Evolutionary conservation across 92 coral and sea anemone genomes (phyloP).

Genomic region (Umimayanthus kanabou): DNA sequence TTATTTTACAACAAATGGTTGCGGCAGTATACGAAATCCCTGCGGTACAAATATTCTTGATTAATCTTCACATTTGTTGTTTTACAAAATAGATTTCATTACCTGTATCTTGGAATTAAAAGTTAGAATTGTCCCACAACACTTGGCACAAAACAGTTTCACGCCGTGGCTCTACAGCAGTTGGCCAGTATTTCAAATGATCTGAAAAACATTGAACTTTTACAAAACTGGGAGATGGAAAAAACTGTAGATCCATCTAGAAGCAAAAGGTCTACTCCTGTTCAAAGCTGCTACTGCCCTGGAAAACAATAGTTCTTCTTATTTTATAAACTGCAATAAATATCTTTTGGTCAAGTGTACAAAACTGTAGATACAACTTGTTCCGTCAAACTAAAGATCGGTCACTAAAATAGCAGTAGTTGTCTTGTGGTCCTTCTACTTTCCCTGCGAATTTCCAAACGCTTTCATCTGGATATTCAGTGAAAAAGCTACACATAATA

Average conservation of each 20-base stretch:
- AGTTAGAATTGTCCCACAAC: constrained; percentile 16
- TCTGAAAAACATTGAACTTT: too few species aligned
- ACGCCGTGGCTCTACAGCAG: background rate
- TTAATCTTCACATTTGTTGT: constrained; percentile 51
- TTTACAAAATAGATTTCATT: constrained; percentile 68
- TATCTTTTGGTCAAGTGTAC: constrained; percentile 22
- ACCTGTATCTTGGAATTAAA: constrained; percentile 34
- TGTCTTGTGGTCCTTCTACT: background rate
- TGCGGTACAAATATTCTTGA: constrained; percentile 53
- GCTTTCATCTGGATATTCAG: background rate
- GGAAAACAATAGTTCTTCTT: background rate
- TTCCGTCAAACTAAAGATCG: constrained; percentile 15
- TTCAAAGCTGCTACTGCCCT: constrained; percentile 22
- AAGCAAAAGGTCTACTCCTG: background rate
- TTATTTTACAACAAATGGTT: constrained; percentile 47
- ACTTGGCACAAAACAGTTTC: background rate
- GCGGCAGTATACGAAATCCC: constrained; percentile 43
- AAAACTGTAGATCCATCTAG: background rate
- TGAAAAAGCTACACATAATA: constrained; percentile 9
- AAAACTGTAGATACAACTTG: constrained; percentile 43
- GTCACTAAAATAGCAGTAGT: background rate
- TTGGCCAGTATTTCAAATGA: constrained; percentile 4
- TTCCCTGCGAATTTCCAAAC: constrained; percentile 5
- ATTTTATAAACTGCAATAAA: constrained; percentile 33
- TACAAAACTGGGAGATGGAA: background rate